Conservation (phyloP, 2,888 invertebrate genomes). For the Schrankia costaestrigalis region DNA sequence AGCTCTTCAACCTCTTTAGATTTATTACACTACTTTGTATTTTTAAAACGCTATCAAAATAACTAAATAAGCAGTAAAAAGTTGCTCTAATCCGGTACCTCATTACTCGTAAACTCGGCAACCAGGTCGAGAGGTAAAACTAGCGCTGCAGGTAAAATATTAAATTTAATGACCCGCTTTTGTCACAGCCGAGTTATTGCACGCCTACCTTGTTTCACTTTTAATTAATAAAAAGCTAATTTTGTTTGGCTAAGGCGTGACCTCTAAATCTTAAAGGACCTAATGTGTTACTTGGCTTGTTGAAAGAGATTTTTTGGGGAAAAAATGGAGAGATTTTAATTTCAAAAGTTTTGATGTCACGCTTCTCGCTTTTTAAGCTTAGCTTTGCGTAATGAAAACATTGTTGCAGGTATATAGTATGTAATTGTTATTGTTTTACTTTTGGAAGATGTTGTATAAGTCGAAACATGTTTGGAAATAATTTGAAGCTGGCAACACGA, state of each 20-base stretch:
- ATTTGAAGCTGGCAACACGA: too few species aligned
- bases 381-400: background rate
- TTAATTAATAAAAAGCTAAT: slow-evolving; percentile 54
- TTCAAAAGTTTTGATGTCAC: too few species aligned
- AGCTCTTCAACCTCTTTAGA: too few species aligned
- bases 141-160: slow-evolving; percentile 55
- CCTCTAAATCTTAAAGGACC: slow-evolving; percentile 17
- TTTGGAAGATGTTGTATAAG: too few species aligned
- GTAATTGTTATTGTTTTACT: too few species aligned
- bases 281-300: slow-evolving; percentile 8
- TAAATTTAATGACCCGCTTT: slow-evolving; percentile 62
- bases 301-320: slow-evolving; percentile 7
- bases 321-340: too few species aligned
- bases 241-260: slow-evolving; percentile 27
- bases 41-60: too few species aligned
- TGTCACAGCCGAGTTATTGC: slow-evolving; percentile 45
- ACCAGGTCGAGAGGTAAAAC: slow-evolving; percentile 49
- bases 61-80: too few species aligned
- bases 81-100: slow-evolving; percentile 3
- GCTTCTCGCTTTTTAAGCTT: too few species aligned
- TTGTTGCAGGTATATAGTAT: background rate
- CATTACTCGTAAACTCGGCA: slow-evolving; percentile 14
- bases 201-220: slow-evolving; percentile 35
- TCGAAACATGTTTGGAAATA: too few species aligned
- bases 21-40: too few species aligned